Evolutionary conservation across 1,140 invertebrate species (phyloP).

Genomic region (Chelonus insularis): DNA sequence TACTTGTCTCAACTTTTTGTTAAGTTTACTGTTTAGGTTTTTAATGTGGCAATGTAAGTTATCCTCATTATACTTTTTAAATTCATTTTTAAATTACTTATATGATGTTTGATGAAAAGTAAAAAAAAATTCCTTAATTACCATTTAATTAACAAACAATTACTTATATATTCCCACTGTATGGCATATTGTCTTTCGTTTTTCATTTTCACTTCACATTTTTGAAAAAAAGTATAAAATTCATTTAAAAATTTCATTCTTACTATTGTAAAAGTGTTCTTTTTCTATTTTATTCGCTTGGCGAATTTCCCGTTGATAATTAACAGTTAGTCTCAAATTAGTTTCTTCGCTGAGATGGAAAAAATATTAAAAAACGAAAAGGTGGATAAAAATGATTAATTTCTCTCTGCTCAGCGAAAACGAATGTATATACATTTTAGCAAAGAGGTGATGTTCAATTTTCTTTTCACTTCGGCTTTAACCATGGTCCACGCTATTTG

Average conservation of each 20-base stretch:
- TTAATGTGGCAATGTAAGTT: too few relatives aligned
- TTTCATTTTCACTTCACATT: too few relatives aligned
- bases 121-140: too few relatives aligned
- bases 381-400: conserved; percentile 14
- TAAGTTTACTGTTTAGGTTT: too few relatives aligned
- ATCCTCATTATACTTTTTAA: too few relatives aligned
- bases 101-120: too few relatives aligned
- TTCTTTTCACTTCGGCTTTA: conserved; percentile 2
- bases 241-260: not conserved
- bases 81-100: too few relatives aligned
- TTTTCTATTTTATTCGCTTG: not conserved
- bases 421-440: conserved; percentile 13
- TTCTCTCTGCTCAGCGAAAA: not conserved
- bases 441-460: conserved; percentile 14
- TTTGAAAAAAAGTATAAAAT: too few relatives aligned
- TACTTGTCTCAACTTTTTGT: too few relatives aligned
- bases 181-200: too few relatives aligned
- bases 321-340: conserved; percentile 6
- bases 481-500: not conserved
- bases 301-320: not conserved
- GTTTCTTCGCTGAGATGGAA: not conserved
- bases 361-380: not conserved
- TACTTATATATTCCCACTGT: too few relatives aligned
- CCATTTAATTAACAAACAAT: too few relatives aligned
- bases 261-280: not conserved